Percentiles rank a stretch among this genome's conserved stretches.
Evolutionary conservation across 2,797 vertebrate genomes (phyloP).

Genomic region (Necrosyrtes monachus): DNA sequence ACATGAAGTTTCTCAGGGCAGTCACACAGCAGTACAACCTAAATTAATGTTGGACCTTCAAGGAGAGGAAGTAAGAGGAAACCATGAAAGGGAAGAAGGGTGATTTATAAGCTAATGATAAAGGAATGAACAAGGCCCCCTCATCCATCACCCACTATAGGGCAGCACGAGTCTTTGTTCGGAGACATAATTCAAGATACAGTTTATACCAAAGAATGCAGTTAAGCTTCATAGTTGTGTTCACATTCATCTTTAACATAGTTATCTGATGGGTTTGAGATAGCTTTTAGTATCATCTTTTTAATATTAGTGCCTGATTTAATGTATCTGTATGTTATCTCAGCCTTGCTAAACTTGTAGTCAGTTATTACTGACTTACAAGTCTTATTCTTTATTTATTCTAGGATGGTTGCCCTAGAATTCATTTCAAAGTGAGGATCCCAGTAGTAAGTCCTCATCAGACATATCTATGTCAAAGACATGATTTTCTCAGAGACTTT

Average conservation of each 20-base stretch:
- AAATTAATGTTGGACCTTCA: background rate
- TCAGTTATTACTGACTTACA: background rate
- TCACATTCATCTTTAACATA: background rate
- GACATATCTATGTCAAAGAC: background rate
- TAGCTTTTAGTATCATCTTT: background rate
- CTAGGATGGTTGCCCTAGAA: background rate
- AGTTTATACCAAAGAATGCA: conserved; percentile 10
- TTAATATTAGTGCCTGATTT: background rate
- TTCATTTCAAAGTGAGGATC: background rate
- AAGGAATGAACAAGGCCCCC: background rate
- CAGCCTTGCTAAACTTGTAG: background rate
- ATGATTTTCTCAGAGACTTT: background rate
- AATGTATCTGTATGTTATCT: background rate
- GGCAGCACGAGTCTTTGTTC: background rate
- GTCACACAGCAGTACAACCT: background rate
- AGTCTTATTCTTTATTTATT: background rate
- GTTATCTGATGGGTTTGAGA: background rate
- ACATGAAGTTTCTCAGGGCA: background rate
- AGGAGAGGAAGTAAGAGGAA: conserved; percentile 9
- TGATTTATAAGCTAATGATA: conserved; percentile 34
- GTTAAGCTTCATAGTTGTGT: background rate
- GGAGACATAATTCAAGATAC: background rate
- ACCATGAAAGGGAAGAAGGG: background rate
- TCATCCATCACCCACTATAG: background rate
- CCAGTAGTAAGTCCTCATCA: background rate